These are phyloP conservation scores for Epinephelus cyanopodus DNA, from an alignment of 2,113 vertebrate genomes.

Conservation along the genomic window DNA sequence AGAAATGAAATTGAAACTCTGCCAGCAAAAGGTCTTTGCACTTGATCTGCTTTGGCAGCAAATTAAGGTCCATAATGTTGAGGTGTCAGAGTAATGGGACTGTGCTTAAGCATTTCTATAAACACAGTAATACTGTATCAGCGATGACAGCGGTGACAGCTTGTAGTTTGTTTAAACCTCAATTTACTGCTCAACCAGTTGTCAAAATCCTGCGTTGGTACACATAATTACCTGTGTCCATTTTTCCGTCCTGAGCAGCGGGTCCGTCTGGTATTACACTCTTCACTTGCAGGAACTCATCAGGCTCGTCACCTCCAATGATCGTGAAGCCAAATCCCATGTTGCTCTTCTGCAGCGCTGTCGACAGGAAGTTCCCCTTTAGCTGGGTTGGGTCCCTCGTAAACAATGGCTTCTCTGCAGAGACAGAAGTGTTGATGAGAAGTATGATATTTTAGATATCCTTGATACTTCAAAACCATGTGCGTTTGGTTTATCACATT, in stretches of 20 bases:
- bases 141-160: neutral
- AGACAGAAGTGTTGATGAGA: conserved; percentile 4
- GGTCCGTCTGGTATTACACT: conserved; percentile 98
- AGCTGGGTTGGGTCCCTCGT: conserved; percentile 97
- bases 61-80: conserved; percentile 34
- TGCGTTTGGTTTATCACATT: neutral
- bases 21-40: conserved; percentile 8
- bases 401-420: conserved; percentile 95
- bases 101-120: conserved; percentile 33
- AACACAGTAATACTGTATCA: conserved; percentile 37
- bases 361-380: conserved; percentile 97
- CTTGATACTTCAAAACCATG: neutral
- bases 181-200: conserved; percentile 18
- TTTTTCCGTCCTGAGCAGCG: conserved; percentile 97
- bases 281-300: conserved; percentile 99
- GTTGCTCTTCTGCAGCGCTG: conserved; percentile 97
- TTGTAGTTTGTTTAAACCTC: conserved; percentile 23
- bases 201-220: conserved; percentile 1
- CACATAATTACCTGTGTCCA: conserved; percentile 93
- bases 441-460: neutral
- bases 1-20: conserved; percentile 23
- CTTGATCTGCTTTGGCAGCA: conserved; percentile 31
- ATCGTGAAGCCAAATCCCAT: conserved; percentile 99
- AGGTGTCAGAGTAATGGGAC: conserved; percentile 50
- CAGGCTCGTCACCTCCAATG: conserved; percentile 97